Evolutionary conservation across 1,140 invertebrate species (phyloP), one percentile per base, ranked within the genome.

Genomic region (Phymastichus coffea): DNA sequence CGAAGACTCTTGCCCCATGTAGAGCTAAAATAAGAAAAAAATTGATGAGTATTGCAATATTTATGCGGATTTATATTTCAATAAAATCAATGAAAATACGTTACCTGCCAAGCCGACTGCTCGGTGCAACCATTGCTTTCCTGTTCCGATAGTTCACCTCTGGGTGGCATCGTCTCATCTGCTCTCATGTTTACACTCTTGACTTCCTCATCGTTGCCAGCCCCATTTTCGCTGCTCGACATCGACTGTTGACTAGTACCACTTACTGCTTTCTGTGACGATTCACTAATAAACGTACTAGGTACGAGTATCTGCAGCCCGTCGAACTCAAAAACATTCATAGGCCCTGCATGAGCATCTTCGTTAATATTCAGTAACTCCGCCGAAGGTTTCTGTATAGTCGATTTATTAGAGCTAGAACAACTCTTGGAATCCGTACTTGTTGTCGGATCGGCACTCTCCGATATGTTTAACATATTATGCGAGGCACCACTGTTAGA

Each of bases 101-200:
- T 75, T 74, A 75, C 82, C 80, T 81, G 85, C 88, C 88, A 89
- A 7, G 79, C 72, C 17, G 80, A 81, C 35, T 75, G 80, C 60
- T 81, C 87, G 63, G 86, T 86, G 68, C 86, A 87, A 10, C 88
- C 89, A 68, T 91, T 88, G 76, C 89, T 92, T 63, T 92, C 90
- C 71, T 91, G 90, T 25, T 88, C 90, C 4, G 89, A 91, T 10
- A 92, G 79, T 76, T 92, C 90, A 7, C 90, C 91, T 62, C 88
- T 83, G 0, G 91, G 86, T 28, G 91, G 90, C 89, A 93, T 92
- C 49, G 85, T 86, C 72, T 93, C 91, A 69, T 93, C 90, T 0
- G 90, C 86, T 63, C 88, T 85, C 65, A 93, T 92, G 68, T 92
- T 87, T 30, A 89, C 73, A 19, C 85, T 80, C 38, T 82, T 80